Evolutionary conservation across 2,888 invertebrate species (phyloP).

Genomic region (Apotomis turbidana): DNA sequence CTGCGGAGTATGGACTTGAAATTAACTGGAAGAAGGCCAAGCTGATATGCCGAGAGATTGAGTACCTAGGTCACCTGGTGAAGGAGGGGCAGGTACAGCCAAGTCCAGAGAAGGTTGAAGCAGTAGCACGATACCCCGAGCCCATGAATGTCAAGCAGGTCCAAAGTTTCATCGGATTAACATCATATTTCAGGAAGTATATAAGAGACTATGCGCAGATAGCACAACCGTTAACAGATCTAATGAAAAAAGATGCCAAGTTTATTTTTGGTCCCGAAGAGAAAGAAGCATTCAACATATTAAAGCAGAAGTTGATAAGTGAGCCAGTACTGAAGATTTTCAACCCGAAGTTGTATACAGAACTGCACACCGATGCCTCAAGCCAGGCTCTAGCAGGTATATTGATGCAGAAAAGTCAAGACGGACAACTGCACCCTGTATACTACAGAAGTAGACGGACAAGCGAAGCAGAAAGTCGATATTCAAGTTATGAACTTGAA

Average conservation of each 20-base stretch:
- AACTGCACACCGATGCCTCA: background rate
- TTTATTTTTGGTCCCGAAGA: constrained; percentile 24
- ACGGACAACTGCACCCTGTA: constrained; percentile 31
- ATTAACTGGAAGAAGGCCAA: constrained; percentile 26
- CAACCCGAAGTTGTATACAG: background rate
- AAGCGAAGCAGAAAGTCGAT: constrained; percentile 14
- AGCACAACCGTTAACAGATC: constrained; percentile 28
- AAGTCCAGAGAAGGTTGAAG: constrained; percentile 24
- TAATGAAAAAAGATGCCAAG: constrained; percentile 28
- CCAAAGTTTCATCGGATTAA: constrained; percentile 31
- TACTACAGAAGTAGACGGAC: constrained; percentile 9
- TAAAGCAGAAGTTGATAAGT: constrained; percentile 10
- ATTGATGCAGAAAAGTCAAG: constrained; percentile 1
- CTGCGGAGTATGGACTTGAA: constrained; percentile 16
- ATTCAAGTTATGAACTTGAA: constrained; percentile 39
- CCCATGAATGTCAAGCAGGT: constrained; percentile 25
- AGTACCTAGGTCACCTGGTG: constrained; percentile 29
- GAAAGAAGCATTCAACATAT: constrained; percentile 15
- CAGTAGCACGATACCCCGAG: constrained; percentile 24
- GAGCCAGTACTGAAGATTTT: constrained; percentile 16
- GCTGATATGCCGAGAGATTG: constrained; percentile 18
- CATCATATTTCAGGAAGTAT: constrained; percentile 35
- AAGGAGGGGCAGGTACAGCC: constrained; percentile 20
- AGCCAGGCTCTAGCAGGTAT: constrained; percentile 11
- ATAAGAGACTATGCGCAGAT: constrained; percentile 31